Evolutionary conservation across 2,888 invertebrate genomes (phyloP).

Genomic region (Drosophila phalerata): DNA sequence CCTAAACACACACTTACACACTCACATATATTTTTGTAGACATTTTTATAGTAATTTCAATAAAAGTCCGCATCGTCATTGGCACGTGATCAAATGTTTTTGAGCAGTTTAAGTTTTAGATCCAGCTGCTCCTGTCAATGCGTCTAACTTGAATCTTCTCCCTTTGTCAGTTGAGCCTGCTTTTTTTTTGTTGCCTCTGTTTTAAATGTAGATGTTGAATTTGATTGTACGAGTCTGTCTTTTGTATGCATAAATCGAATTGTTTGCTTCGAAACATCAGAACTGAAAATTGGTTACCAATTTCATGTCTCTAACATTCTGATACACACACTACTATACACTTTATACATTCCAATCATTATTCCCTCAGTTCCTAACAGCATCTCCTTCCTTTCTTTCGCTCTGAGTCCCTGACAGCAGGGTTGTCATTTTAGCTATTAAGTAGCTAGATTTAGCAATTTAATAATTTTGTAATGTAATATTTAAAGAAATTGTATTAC

Average conservation of each 20-base stretch:
- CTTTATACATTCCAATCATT: neutral
- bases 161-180: neutral
- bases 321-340: neutral
- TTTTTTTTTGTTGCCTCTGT: no score
- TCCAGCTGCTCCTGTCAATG: conserved; percentile 16
- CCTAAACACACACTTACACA: neutral
- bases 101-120: neutral
- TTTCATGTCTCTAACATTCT: conserved; percentile 55
- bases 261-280: conserved; percentile 34
- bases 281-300: conserved; percentile 34
- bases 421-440: neutral
- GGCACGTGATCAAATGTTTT: conserved; percentile 68
- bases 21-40: conserved; percentile 31
- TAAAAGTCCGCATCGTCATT: conserved; percentile 48
- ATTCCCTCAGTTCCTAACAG: neutral
- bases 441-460: neutral
- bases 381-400: neutral
- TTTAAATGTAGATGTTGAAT: conserved; percentile 6
- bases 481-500: no score
- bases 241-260: conserved; percentile 69
- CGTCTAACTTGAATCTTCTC: neutral
- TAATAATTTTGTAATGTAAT: no score
- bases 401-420: neutral
- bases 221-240: conserved; percentile 13
- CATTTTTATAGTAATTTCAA: conserved; percentile 60